phyloP scores from a whole-genome alignment of 2,797 vertebrate species.

The Cryptoprocta ferox region DNA sequence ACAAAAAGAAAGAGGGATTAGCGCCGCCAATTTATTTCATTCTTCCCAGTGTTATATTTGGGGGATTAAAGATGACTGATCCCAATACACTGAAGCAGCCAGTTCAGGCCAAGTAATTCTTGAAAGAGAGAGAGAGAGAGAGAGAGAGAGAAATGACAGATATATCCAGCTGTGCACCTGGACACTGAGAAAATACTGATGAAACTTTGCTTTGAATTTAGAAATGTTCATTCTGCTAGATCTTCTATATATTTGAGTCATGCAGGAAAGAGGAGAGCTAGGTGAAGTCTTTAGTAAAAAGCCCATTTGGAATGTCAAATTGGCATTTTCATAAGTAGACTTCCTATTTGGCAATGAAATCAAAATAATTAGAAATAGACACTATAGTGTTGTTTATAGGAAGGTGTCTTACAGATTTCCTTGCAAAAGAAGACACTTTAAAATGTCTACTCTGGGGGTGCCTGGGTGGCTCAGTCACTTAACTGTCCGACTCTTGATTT shows the following conservation, averaged over 20 bases:
- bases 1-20: conserved; percentile 61
- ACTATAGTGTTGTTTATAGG: neutral
- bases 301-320: neutral
- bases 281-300: neutral
- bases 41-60: conserved; percentile 64
- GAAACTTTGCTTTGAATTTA: neutral
- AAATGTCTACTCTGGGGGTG: neutral
- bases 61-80: conserved; percentile 65
- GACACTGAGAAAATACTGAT: neutral
- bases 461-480: too few species aligned
- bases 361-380: neutral
- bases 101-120: conserved; percentile 54
- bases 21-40: conserved; percentile 56
- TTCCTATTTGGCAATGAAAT: neutral
- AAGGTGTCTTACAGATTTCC: neutral
- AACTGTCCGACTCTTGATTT: too few species aligned
- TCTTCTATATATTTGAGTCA: neutral
- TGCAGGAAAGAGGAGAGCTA: neutral
- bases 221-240: neutral
- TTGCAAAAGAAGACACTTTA: neutral
- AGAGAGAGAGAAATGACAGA: conserved; percentile 20
- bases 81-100: conserved; percentile 22
- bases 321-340: neutral
- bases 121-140: neutral
- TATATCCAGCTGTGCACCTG: neutral